Conservation (phyloP, 2,797 vertebrate species). For the Gallinago stenura region DNA sequence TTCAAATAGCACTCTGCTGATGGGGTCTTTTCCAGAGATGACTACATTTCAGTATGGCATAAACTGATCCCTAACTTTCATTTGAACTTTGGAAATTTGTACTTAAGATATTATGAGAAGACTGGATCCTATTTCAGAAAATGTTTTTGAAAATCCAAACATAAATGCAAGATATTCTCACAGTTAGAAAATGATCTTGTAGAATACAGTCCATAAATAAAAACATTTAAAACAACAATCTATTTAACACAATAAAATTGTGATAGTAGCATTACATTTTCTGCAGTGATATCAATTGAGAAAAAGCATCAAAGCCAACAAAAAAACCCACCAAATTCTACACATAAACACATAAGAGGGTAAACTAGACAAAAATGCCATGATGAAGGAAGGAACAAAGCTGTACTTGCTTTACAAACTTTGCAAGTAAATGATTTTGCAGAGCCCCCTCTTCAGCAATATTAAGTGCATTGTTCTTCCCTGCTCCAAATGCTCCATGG, state of each 20-base stretch:
- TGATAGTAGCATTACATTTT: neutral
- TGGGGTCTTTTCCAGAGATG: neutral
- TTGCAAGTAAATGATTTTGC: neutral
- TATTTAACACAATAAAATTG: neutral
- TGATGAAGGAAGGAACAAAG: neutral
- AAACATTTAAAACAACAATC: neutral
- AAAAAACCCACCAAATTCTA: neutral
- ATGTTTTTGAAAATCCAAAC: neutral
- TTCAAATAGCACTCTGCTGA: neutral
- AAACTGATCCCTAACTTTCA: neutral
- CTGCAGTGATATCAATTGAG: neutral
- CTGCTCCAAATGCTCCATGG: fast-evolving
- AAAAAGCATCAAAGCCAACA: neutral
- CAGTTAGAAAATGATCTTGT: neutral
- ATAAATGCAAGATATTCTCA: neutral
- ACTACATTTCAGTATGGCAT: neutral
- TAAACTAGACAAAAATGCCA: neutral
- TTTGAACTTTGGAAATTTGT: neutral
- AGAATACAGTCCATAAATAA: neutral
- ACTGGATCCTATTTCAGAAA: neutral
- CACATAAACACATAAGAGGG: neutral
- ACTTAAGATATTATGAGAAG: neutral
- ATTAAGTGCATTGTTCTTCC: neutral
- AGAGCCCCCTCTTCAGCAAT: neutral
- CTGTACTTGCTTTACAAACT: neutral